A percentile compares a stretch with the other conserved stretches of the same genome.
phyloP scores from a whole-genome alignment of 1,140 invertebrate species.

The Hetaerina americana region DNA sequence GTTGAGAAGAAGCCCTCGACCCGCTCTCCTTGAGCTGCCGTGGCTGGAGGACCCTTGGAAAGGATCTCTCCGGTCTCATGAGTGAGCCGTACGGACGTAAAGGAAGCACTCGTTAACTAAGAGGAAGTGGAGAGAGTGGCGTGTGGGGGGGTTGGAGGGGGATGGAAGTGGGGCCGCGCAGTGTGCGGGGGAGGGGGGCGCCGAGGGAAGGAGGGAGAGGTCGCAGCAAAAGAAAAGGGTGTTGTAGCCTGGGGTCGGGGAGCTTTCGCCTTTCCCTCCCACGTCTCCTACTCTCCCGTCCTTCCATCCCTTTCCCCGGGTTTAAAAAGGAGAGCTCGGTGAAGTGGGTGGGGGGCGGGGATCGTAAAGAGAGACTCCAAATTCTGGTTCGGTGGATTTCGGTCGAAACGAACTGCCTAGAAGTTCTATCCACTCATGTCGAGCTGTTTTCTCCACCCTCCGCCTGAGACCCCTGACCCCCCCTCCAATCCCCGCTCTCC shows the following conservation, averaged over 20 bases:
- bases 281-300: no score
- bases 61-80: not conserved
- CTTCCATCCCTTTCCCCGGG: no score
- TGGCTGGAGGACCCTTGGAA: not conserved
- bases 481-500: no score
- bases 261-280: no score
- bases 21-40: not conserved
- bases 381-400: not conserved
- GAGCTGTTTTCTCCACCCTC: not conserved
- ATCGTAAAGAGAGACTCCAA: not conserved
- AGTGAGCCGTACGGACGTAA: not conserved
- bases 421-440: not conserved
- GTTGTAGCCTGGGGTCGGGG: no score
- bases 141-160: not conserved
- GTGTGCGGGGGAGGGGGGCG: not conserved
- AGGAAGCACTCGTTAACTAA: not conserved
- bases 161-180: no score
- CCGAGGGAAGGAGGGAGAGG: no score
- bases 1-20: not conserved
- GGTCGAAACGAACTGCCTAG: not conserved
- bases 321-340: no score
- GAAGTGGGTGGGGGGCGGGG: not conserved
- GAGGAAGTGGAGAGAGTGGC: not conserved
- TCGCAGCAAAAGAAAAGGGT: no score
- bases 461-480: no score